Evolutionary conservation across 2,113 vertebrate genomes (phyloP).

Genomic region (Emydura subglobosa): DNA sequence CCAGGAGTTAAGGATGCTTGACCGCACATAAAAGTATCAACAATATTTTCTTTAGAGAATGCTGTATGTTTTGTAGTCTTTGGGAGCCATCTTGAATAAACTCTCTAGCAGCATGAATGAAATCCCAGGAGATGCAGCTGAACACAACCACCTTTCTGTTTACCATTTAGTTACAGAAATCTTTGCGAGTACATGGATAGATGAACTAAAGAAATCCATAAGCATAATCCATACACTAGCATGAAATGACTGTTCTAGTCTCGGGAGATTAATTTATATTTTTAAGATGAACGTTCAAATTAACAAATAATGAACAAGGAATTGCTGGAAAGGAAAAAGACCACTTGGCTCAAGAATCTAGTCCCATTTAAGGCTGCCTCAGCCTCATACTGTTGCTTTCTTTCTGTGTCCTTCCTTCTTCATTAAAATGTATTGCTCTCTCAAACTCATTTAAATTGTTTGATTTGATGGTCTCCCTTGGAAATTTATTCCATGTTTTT

Average conservation of each 20-base stretch:
- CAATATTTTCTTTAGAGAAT: neutral
- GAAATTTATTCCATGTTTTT: slow-evolving; percentile 65
- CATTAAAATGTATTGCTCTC: slow-evolving; percentile 57
- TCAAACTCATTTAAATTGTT: slow-evolving; percentile 42
- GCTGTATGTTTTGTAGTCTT: neutral
- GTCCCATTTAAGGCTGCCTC: slow-evolving; percentile 34
- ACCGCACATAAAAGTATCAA: neutral
- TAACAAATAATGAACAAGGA: slow-evolving; percentile 52
- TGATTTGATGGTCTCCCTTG: slow-evolving; percentile 60
- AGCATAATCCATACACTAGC: slow-evolving; percentile 49
- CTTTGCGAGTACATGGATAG: slow-evolving; percentile 44
- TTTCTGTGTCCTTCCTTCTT: slow-evolving; percentile 25
- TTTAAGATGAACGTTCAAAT: slow-evolving; percentile 61
- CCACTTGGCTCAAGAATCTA: slow-evolving; percentile 16
- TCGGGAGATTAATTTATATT: slow-evolving; percentile 51
- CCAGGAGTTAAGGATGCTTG: slow-evolving; percentile 7
- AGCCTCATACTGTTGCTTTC: neutral
- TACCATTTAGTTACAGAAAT: slow-evolving; percentile 34
- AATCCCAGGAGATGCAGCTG: slow-evolving; percentile 36
- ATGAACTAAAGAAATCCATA: slow-evolving; percentile 61
- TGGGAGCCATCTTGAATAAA: slow-evolving; percentile 20
- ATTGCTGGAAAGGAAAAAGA: neutral
- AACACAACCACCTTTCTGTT: slow-evolving; percentile 8
- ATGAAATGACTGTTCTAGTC: slow-evolving; percentile 38
- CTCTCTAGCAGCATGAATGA: slow-evolving; percentile 34